Evolutionary conservation across 2,797 vertebrate species (phyloP), one percentile per base, ranked within the genome.

Genomic region (Hydrocynus forskahlii): DNA sequence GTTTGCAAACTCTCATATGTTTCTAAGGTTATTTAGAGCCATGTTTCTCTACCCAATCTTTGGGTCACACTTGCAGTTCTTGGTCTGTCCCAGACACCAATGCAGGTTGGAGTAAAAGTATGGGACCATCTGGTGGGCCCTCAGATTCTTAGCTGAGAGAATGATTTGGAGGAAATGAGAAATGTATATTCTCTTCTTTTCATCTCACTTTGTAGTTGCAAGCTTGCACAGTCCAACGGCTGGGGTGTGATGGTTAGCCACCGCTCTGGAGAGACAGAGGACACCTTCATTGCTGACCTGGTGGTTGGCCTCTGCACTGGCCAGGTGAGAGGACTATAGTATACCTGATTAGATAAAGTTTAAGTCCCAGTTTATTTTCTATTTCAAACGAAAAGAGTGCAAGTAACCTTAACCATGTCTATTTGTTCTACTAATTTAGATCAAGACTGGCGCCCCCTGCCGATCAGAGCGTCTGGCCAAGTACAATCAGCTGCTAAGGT

Each of bases 181-280:
- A 38, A 66, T 12, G 13, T 64, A 17, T 16, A 17, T 9, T 35
- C 50, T 17, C 14, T 67, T 48, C 52, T 35, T 71, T 55, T 10
- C 16, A 5, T 4, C 50, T 4, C 72, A 13, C 80, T 35, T 6
- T 54, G 3, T 40, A 99, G 98, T 85, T 99, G 98, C 90, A 99
- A 99, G 91, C 89, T 99, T 89, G 98, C 98, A 35, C 98, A 99
- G 93, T 95, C 92, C 88, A 99, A 94, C 0, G 97, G 97, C 79
- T 99, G 98, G 98, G 98, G 98, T 0, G 98, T 99, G 90, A 99
- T 99, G 98, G 98, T 99, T 90, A 98, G 97, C 76, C 98, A 99
- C 80, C 97, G 97, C 83, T 99, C 98, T 0, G 98, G 98, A 83
- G 98, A 99, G 91, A 99, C 98, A 0, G 98, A 99, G 86, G 98